Evolutionary conservation across 2,113 vertebrate species (phyloP), one percentile per base, ranked within the genome.

Genomic region (Gymnorhina tibicen): DNA sequence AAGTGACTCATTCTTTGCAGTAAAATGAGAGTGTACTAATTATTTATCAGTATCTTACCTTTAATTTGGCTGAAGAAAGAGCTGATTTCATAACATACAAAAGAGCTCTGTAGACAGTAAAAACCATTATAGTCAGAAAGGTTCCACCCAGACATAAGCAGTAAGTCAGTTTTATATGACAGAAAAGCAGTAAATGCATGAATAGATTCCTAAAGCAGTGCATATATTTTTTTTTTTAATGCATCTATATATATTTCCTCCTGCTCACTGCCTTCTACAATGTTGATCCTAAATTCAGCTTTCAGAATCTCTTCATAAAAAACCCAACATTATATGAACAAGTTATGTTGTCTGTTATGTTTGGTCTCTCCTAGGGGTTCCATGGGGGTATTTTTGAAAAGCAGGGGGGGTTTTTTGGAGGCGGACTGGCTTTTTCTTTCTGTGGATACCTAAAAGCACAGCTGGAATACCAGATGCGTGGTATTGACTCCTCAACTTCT

Each of bases 21-120:
- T 95, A 93, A 93, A 96, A 95, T 87, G 93, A 97, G 78, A 96
- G 74, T 41, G 63, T 74, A 67, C 79, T 92, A 94, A 90, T 96
- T 93, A 67, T 94, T 87, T 92, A 96, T 83, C 74, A 94, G 73
- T 64, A 30, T 68, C 90, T 83, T 96, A 78, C 78, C 60, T 64
- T 95, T 87, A 83, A 81, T 81, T 93, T 83, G 64, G 28, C 77
- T 63, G 66, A 95, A 93, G 95, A 94, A 95, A 94, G 79, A 89
- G 73, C 67, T 89, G 68, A 73, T 97, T 92, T 87, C 39, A 21
- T 49, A 96, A 73, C 19, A 89, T 77, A 89, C 69, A 94, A 56
- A 76, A 85, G 89, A 95, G 49, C 77, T 35, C 2, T 49, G 84
- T 47, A 85, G 87, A 55, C 78, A 85, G 42, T 91, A 95, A 79